Evolutionary conservation across 2,797 vertebrate species (phyloP).

Genomic region (Eidolon dupreanum): DNA sequence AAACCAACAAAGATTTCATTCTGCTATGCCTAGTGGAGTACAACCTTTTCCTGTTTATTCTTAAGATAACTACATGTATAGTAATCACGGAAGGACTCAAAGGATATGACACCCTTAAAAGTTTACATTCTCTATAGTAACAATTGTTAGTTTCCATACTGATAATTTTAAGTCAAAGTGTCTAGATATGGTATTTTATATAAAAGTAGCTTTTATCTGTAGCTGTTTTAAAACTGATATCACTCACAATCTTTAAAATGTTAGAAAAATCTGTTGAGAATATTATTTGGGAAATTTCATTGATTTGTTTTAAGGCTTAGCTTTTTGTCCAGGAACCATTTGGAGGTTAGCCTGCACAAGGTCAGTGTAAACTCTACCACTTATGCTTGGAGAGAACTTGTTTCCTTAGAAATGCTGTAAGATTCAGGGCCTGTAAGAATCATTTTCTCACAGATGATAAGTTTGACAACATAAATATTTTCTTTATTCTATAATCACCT

Average conservation of each 20-base stretch:
- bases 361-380: background rate
- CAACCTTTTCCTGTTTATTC: background rate
- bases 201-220: background rate
- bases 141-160: background rate
- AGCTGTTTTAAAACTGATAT: background rate
- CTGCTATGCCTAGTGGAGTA: background rate
- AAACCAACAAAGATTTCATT: background rate
- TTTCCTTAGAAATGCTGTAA: background rate
- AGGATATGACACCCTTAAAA: background rate
- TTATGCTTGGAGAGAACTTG: background rate
- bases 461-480: background rate
- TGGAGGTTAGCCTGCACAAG: background rate
- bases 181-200: conserved; percentile 15
- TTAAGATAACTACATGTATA: background rate
- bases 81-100: background rate
- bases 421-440: background rate
- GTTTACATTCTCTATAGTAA: background rate
- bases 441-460: background rate
- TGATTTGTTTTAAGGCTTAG: conserved; percentile 21
- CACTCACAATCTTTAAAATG: background rate
- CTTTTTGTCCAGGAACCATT: background rate
- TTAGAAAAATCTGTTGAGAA: background rate
- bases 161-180: background rate
- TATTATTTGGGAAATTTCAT: background rate
- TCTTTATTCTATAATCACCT: background rate